phyloP scores from a whole-genome alignment of 2,113 vertebrate species.

The Saccopteryx leptura region DNA sequence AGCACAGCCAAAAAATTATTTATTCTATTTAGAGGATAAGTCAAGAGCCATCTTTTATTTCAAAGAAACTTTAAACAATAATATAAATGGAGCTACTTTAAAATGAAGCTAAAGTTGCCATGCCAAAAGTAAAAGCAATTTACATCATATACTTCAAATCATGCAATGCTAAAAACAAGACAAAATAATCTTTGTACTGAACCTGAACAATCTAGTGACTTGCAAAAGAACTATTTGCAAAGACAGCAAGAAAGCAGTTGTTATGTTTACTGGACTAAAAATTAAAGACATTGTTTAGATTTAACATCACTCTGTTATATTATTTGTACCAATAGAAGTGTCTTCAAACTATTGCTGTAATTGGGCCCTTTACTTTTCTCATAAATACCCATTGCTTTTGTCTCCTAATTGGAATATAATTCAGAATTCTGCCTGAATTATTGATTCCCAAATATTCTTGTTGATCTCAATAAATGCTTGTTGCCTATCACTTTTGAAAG shows the following conservation, averaged over 20 bases:
- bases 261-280: background rate
- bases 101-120: background rate
- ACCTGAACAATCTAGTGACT: background rate
- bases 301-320: background rate
- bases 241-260: background rate
- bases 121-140: background rate
- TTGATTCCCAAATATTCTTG: background rate
- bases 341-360: background rate
- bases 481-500: background rate
- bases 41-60: constrained; percentile 28
- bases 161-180: background rate
- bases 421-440: background rate
- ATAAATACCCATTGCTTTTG: background rate
- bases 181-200: background rate
- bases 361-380: background rate
- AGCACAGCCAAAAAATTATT: background rate
- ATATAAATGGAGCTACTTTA: background rate
- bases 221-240: background rate
- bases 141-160: background rate
- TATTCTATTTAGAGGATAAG: background rate
- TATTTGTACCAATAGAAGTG: background rate
- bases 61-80: background rate
- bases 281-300: background rate
- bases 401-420: background rate
- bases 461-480: background rate